These are phyloP conservation scores for Haemorhous mexicanus DNA, from an alignment of 2,113 vertebrate genomes.

Conservation along the genomic window DNA sequence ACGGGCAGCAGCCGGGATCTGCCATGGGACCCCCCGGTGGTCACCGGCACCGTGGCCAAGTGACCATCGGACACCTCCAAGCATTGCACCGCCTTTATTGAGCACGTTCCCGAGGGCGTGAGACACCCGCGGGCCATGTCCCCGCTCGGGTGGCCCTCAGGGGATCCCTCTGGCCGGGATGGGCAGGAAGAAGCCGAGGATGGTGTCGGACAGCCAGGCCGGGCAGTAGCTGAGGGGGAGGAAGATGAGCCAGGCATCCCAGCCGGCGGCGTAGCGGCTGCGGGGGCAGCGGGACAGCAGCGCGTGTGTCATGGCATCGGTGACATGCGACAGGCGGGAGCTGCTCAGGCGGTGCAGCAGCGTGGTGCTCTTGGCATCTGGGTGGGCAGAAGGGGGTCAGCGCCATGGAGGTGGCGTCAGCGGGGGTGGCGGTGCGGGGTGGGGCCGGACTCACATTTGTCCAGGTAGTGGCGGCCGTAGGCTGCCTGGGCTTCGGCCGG, in stretches of 20 bases:
- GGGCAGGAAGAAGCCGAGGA: accelerated
- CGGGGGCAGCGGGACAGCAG: constrained; percentile 68
- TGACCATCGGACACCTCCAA: neutral
- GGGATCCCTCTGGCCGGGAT: accelerated
- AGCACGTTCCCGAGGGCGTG: accelerated
- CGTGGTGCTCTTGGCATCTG: accelerated
- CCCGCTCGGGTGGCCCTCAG: accelerated
- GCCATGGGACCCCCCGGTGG: no score
- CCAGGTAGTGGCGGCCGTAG: constrained; percentile 69
- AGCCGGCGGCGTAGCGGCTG: constrained; percentile 70
- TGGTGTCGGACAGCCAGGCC: constrained; percentile 26
- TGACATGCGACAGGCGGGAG: constrained; percentile 64
- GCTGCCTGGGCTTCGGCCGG: constrained; percentile 57
- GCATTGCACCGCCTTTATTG: neutral
- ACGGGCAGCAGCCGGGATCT: neutral
- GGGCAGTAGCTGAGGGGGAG: constrained; percentile 76
- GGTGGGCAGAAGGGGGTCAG: neutral
- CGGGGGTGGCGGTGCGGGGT: accelerated
- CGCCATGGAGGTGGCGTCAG: accelerated
- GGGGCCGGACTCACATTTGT: constrained; percentile 53
- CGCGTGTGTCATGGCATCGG: constrained; percentile 65
- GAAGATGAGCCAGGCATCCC: constrained; percentile 66
- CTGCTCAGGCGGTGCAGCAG: neutral
- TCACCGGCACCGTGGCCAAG: neutral
- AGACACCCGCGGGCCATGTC: accelerated